A percentile compares a stretch with the other conserved stretches of the same genome.
These are phyloP conservation scores for Nomada ruficornis DNA, from an alignment of 2,888 invertebrate genomes.

Conservation along the genomic window DNA sequence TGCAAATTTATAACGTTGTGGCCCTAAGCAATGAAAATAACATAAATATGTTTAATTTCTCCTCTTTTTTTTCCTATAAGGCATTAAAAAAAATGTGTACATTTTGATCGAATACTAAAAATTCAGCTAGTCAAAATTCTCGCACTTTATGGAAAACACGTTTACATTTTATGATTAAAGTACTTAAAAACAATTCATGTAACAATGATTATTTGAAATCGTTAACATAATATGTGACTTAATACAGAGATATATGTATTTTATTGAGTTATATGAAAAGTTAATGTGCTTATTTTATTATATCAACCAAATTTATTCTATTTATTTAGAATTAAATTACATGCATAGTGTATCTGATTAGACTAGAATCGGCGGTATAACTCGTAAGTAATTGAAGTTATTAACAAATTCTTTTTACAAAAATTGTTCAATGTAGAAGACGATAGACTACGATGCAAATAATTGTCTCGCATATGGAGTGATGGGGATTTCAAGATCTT, in stretches of 20 bases:
- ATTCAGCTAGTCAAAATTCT: neutral
- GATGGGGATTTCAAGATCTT: too few relatives aligned
- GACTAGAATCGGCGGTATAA: too few relatives aligned
- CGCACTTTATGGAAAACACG: neutral
- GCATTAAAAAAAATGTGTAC: neutral
- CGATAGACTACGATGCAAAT: too few relatives aligned
- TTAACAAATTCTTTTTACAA: too few relatives aligned
- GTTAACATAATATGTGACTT: neutral
- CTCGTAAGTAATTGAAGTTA: too few relatives aligned
- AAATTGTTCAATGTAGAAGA: too few relatives aligned
- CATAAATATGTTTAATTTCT: neutral
- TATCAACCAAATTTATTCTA: neutral
- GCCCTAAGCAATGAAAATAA: slow-evolving; percentile 19
- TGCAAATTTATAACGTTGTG: slow-evolving; percentile 25
- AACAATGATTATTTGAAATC: slow-evolving; percentile 5
- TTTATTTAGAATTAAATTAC: slow-evolving; percentile 1
- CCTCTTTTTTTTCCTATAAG: neutral
- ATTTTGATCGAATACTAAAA: slow-evolving; percentile 15
- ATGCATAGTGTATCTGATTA: neutral
- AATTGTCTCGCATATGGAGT: too few relatives aligned
- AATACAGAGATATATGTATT: slow-evolving; percentile 5
- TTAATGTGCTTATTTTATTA: neutral
- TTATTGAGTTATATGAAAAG: slow-evolving; percentile 19
- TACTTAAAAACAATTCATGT: slow-evolving; percentile 7
- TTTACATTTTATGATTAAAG: slow-evolving; percentile 1